Conservation (phyloP, 2,113 vertebrate genomes). For the Brienomyrus brachyistius region DNA sequence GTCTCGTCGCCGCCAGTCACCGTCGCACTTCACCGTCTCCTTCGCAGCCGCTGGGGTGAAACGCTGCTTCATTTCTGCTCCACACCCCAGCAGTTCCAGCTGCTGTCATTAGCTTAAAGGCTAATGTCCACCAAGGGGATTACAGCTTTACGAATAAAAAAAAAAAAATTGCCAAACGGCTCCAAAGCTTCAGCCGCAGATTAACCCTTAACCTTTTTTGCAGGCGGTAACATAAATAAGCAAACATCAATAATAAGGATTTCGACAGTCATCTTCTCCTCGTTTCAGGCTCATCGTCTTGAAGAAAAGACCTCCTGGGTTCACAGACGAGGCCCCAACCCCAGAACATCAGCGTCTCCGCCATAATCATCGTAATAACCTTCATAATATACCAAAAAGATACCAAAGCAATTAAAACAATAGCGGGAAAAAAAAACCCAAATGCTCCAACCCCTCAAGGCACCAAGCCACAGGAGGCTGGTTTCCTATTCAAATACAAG, state of each 20-base stretch:
- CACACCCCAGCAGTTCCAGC: slow-evolving; percentile 34
- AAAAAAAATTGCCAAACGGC: background rate
- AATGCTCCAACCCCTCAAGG: background rate
- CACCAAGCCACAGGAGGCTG: background rate
- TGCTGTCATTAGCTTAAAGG: slow-evolving; percentile 28
- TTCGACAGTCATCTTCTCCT: background rate
- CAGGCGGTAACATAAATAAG: background rate
- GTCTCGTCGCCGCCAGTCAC: slow-evolving; percentile 23
- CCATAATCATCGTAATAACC: background rate
- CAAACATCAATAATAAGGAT: background rate
- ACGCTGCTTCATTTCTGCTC: slow-evolving; percentile 21
- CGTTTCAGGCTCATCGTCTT: background rate
- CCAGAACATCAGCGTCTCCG: background rate
- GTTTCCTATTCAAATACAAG: background rate
- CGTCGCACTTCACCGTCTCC: slow-evolving; percentile 32
- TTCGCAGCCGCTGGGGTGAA: slow-evolving; percentile 22
- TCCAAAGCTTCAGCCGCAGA: background rate
- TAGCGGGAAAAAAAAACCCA: background rate
- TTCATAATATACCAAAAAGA: background rate
- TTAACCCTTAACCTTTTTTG: background rate
- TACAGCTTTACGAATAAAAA: background rate
- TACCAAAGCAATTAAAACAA: background rate
- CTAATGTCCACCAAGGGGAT: background rate
- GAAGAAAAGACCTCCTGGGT: background rate
- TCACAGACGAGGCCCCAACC: background rate